Evolutionary conservation across 2,113 vertebrate genomes (phyloP), one percentile per base, ranked within the genome.

Genomic region (Xiphophorus maculatus): DNA sequence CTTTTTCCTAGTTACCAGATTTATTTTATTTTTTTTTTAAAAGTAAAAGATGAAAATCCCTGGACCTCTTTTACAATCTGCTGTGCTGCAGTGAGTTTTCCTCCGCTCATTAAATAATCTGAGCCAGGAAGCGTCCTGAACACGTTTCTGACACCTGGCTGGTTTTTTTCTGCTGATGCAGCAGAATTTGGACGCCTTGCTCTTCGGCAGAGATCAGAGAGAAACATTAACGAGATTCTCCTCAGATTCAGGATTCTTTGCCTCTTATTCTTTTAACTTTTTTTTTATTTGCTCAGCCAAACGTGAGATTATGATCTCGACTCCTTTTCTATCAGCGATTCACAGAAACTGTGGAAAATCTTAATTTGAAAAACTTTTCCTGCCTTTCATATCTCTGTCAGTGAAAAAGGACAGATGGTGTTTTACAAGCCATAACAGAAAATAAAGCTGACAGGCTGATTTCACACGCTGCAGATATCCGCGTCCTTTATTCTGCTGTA

Each of bases 191-290:
- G 17, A 25, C 17, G 37, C 8, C 3, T 22, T 22, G 10, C 8
- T 22, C 76, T 86, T 83, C 62, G 86, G 35, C 13, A 48, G 72
- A 88, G 66, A 89, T 88, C 79, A 89, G 69, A 90, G 12, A 73
- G 76, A 88, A 89, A 91, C 87, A 91, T 89, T 66, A 73, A 93
- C 84, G n/a, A 88, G 76, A 71, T 25, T 86, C 72, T 85, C 77
- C 76, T 91, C 80, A 78, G 71, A 79, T 66, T 73, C 78, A 79
- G 77, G 33, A 5, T 77, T 84, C 73, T 66, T 58, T 35, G 37
- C 79, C 70, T 22, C 17, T 15, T 19, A 4, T 17, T 48, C 15
- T 48, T 15, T 48, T 48, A 48, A 29, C 73, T 63, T 33, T 22
- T 63, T 60, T 69, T 44, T 76, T n/a, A 40, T 66, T 71, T 13